phyloP scores from a whole-genome alignment of 2,113 vertebrate species.

The Lycocorax pyrrhopterus region DNA sequence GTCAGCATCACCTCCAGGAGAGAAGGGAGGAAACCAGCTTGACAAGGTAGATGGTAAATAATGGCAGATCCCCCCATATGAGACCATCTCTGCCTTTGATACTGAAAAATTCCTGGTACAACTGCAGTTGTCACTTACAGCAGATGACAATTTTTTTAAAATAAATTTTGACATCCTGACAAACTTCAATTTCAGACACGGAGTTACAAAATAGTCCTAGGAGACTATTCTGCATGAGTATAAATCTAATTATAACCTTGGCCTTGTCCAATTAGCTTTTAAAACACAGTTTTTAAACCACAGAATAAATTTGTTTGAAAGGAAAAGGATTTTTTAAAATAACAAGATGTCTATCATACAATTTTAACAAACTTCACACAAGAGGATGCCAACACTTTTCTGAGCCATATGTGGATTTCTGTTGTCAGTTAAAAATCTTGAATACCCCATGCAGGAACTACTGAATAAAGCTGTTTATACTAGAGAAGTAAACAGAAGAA shows the following conservation, averaged over 20 bases:
- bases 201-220: neutral
- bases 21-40: neutral
- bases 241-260: slow-evolving; percentile 29
- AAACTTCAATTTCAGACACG: neutral
- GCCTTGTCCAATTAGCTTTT: slow-evolving; percentile 21
- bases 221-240: neutral
- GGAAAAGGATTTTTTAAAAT: neutral
- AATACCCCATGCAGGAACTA: neutral
- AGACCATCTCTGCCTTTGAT: neutral
- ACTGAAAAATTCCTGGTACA: neutral
- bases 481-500: slow-evolving; percentile 21
- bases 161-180: neutral
- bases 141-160: neutral
- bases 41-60: neutral
- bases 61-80: neutral
- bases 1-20: neutral
- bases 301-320: slow-evolving; percentile 8
- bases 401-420: slow-evolving; percentile 47
- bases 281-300: neutral
- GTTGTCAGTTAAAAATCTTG: slow-evolving; percentile 32
- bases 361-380: slow-evolving; percentile 31
- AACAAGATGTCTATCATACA: slow-evolving; percentile 46
- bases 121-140: neutral
- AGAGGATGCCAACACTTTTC: slow-evolving; percentile 33
- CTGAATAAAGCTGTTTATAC: slow-evolving; percentile 43